Evolutionary conservation across 2,797 vertebrate species (phyloP).

Genomic region (Gallinago solitaria): DNA sequence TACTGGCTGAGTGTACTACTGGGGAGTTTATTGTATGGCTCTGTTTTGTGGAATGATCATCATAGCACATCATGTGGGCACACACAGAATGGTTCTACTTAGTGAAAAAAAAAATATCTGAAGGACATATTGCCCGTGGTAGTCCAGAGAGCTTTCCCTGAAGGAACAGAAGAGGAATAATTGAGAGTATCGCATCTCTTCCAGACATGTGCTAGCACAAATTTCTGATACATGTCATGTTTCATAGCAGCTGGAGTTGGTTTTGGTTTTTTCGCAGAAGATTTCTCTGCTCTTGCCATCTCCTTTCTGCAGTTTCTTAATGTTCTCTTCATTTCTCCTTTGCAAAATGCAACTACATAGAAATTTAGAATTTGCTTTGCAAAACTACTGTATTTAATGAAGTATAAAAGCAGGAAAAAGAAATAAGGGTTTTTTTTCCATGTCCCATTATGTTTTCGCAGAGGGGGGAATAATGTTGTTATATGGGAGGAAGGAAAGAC

Average conservation of each 20-base stretch:
- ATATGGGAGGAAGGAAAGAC: background rate
- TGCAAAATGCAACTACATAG: background rate
- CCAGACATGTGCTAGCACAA: background rate
- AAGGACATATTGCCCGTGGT: background rate
- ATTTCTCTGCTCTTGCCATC: background rate
- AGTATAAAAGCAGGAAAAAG: background rate
- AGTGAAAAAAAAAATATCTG: background rate
- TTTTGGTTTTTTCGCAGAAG: rapidly evolving
- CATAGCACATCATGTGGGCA: background rate
- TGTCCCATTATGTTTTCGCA: background rate
- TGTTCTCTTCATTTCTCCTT: background rate
- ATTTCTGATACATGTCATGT: background rate
- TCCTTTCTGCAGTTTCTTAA: background rate
- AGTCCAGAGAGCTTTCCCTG: background rate
- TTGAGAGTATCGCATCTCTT: background rate
- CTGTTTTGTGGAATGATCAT: background rate
- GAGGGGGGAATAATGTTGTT: background rate
- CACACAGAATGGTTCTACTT: background rate
- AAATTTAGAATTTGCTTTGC: background rate
- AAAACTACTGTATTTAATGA: background rate
- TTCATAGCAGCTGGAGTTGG: background rate
- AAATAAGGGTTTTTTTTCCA: background rate
- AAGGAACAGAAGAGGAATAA: background rate
- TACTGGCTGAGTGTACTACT: background rate
- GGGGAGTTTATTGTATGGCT: background rate